phyloP scores from a whole-genome alignment of 2,888 invertebrate genomes.

The Zaprionus bogoriensis region DNA sequence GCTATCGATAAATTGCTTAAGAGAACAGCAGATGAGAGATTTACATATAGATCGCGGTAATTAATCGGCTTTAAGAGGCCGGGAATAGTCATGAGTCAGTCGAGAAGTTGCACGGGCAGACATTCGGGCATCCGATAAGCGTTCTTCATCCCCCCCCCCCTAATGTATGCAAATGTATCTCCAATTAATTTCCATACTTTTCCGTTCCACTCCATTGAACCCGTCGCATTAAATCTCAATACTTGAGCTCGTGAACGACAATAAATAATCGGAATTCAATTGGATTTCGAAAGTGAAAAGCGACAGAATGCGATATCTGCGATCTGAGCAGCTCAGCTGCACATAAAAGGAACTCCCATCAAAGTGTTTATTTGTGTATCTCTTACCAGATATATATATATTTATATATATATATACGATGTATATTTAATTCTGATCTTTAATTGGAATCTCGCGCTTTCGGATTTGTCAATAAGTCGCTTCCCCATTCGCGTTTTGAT shows the following conservation, averaged over 20 bases:
- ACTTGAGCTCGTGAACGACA: constrained; percentile 12
- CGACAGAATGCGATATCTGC: constrained; percentile 33
- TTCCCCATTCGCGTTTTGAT: constrained; percentile 61
- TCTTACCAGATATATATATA: constrained; percentile 47
- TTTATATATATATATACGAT: constrained; percentile 7
- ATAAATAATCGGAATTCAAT: constrained; percentile 40
- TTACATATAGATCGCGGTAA: not conserved
- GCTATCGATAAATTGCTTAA: not conserved
- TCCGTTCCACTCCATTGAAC: not conserved
- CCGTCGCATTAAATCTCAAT: not conserved
- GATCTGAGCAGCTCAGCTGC: constrained; percentile 38
- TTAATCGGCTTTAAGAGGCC: not conserved
- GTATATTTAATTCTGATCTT: constrained; percentile 22
- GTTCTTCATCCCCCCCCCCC: too few relatives aligned
- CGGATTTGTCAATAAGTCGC: constrained; percentile 52
- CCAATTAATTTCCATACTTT: not conserved
- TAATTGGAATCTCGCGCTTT: constrained; percentile 62
- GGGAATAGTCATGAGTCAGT: not conserved
- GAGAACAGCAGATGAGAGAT: not conserved
- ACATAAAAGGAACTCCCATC: constrained; percentile 59
- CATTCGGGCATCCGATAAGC: not conserved
- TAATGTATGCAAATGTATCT: not conserved
- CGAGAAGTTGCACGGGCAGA: not conserved
- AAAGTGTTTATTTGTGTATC: constrained; percentile 67
- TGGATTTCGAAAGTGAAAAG: constrained; percentile 71